phyloP scores from a whole-genome alignment of 2,797 vertebrate genomes.

The Sphenopsis melanotis region DNA sequence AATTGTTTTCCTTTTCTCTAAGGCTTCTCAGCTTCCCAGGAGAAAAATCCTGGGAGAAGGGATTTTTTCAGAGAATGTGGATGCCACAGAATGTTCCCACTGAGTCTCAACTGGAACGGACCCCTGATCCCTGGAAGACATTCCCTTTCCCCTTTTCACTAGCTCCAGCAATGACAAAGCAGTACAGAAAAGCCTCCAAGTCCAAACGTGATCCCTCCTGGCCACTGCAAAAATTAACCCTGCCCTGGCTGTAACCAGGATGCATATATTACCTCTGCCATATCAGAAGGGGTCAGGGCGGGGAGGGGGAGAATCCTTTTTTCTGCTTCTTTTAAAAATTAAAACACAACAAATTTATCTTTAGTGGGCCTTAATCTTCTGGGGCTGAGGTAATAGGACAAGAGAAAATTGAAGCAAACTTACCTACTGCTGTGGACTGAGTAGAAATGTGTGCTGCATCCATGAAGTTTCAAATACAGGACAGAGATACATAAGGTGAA shows the following conservation, averaged over 20 bases:
- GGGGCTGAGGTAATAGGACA: not conserved
- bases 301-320: not conserved
- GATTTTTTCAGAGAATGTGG: too few species aligned
- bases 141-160: not conserved
- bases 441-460: not conserved
- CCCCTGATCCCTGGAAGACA: not conserved
- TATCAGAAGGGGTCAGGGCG: rapidly evolving
- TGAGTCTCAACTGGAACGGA: not conserved
- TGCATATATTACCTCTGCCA: not conserved
- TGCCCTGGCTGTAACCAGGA: not conserved
- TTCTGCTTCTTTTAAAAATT: not conserved
- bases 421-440: not conserved
- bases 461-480: not conserved
- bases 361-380: not conserved
- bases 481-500: not conserved
- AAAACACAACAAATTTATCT: not conserved
- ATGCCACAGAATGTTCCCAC: not conserved
- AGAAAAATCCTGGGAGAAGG: too few species aligned
- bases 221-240: not conserved
- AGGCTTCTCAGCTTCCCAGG: too few species aligned
- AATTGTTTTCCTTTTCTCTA: too few species aligned
- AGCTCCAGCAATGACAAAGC: not conserved
- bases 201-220: not conserved
- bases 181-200: not conserved
- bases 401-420: not conserved